Evolutionary conservation across 2,797 vertebrate genomes (phyloP), one percentile per base, ranked within the genome.

Genomic region (Artibeus lituratus): DNA sequence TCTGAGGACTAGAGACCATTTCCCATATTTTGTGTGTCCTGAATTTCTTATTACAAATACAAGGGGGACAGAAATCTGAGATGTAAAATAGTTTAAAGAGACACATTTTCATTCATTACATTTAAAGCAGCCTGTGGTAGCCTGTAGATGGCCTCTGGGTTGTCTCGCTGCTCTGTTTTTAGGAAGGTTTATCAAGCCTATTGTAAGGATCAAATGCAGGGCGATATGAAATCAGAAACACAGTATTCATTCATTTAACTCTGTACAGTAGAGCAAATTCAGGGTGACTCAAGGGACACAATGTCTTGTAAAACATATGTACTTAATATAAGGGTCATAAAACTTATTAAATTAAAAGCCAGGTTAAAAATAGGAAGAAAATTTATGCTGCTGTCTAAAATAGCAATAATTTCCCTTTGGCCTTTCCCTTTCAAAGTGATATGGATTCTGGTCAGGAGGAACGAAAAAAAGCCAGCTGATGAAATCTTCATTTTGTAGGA

Each of bases 341-440:
- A 99, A 99, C 99, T 99, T 99, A 99, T 99, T 99, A 99, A 99
- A 99, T 99, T 99, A 99, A 99, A 99, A 99, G 99, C 99, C 99
- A 99, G 99, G 99, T 99, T 99, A 99, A 99, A 99, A 99, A 99
- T 99, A 99, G 99, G 99, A 99, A 98, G 98, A 99, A 99, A 99
- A 99, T 99, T 99, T 99, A 99, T 99, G 99, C 95, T 98, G 99
- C 99, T 99, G 99, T 99, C 98, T 98, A 98, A 99, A 98, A 98
- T 98, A 98, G 98, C 99, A 99, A 98, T 98, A 94, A 98, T 99
- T 99, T 99, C 99, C 99, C 98, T 98, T 97, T 98, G 98, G 98
- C 98, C 98, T 98, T 98, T 98, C 94, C 81, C 96, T 98, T 98
- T 98, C 95, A 95, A 94, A 94, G 96, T 97, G 97, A 98, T 98